Evolutionary conservation across 1,140 invertebrate genomes (phyloP).

Genomic region (Hyphantria cunea): DNA sequence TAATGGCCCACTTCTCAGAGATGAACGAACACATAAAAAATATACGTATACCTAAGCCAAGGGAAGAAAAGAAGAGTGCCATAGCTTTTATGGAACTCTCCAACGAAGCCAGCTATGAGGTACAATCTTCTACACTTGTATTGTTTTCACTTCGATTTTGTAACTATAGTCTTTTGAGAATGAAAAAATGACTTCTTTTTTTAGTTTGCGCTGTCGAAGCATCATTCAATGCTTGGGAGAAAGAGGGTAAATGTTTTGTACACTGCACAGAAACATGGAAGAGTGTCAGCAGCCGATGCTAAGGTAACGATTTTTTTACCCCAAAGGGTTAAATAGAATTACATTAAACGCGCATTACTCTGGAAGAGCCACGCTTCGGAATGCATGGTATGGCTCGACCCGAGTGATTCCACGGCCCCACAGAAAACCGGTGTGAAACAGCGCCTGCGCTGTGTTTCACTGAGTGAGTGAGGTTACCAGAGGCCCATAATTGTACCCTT

Average conservation of each 20-base stretch:
- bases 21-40: slow-evolving; percentile 56
- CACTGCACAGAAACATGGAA: slow-evolving; percentile 61
- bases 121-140: slow-evolving; percentile 28
- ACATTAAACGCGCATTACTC: no score
- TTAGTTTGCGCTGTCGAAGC: slow-evolving; percentile 66
- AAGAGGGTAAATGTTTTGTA: slow-evolving; percentile 73
- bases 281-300: slow-evolving; percentile 60
- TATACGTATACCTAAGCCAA: slow-evolving; percentile 56
- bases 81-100: slow-evolving; percentile 69
- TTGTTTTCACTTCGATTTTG: neutral
- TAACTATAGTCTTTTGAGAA: neutral
- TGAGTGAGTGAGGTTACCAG: no score
- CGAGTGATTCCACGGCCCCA: no score
- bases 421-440: no score
- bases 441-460: no score
- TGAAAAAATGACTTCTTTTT: slow-evolving; percentile 36
- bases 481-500: no score
- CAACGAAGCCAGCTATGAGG: slow-evolving; percentile 67
- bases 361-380: no score
- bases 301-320: slow-evolving; percentile 51
- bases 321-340: no score
- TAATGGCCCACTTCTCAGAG: slow-evolving; percentile 61
- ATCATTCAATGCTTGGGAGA: slow-evolving; percentile 68
- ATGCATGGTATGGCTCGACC: no score
- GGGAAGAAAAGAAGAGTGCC: slow-evolving; percentile 54